Base-by-base conservation (phyloP, 2,797 vertebrate genomes). In the Cuniculus paca region DNA sequence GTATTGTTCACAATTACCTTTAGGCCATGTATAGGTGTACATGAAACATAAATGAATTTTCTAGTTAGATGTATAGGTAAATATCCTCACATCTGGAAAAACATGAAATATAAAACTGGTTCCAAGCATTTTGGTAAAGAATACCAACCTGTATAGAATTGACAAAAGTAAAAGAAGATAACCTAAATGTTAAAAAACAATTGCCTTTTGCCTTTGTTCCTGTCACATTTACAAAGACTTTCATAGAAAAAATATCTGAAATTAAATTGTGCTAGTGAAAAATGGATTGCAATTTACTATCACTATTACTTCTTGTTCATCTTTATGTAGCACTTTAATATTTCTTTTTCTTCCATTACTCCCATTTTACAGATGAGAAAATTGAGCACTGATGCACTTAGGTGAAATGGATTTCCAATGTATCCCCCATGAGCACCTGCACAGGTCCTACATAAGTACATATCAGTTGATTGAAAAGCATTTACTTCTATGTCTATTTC, bases 341-440 rank as follows among this genome's bases (percentile, higher is more conserved):
- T 11, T 65, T 24, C 34, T 91, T 39, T n/a, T 34, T 78, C 81
- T 36, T 81, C 70, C 81, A 77, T 93, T 90, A 86, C 39, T 96
- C 60, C 91, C 95, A 96, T 83, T 95, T 95, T 88, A 84, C 79
- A 93, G 96, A 91, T 90, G 50, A 95, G 58, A 36, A 94, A 50
- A 96, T 45, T 82, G 87, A 96, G 80, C 56, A 75, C 87, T 31
- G 72, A 1, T 22, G 72, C 82, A 19, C 82, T 72, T 61, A 82
- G 61, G 24, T 45, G 50, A 90, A 92, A 74, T 54, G 42, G 17
- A 61, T 87, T 95, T 79, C 79, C 39, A 31, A 34, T 20, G 56
- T 58, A 12, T 88, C 10, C 19, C 19, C 56, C 42, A 16, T 7
- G 77, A 96, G 20, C 36, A 42, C 70, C 94, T 36, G 34, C 80